Percentiles rank a stretch among this genome's conserved stretches.
Evolutionary conservation across 2,797 vertebrate genomes (phyloP).

Genomic region (Pelobates cultripes): DNA sequence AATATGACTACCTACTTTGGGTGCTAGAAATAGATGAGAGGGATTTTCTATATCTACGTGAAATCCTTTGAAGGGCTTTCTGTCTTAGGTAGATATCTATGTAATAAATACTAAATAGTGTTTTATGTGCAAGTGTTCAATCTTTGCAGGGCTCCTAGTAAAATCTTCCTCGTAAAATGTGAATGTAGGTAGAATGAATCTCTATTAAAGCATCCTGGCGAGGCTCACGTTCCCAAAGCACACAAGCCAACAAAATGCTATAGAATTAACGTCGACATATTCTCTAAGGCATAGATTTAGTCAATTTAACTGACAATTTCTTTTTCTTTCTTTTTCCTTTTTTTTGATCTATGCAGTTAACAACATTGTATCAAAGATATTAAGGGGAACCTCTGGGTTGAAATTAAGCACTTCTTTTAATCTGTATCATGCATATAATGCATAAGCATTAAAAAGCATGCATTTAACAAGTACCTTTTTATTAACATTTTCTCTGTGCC

Average conservation of each 20-base stretch:
- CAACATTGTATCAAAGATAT: neutral
- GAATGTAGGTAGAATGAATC: slow-evolving; percentile 11
- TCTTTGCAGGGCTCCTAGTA: neutral
- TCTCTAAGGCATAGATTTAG: neutral
- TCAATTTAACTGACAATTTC: neutral
- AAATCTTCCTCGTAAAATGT: neutral
- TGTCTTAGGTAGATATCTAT: slow-evolving; percentile 12
- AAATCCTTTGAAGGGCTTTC: slow-evolving; percentile 25
- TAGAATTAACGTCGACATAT: neutral
- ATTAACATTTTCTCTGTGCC: too few species aligned
- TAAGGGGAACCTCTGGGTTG: neutral
- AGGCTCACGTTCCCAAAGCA: neutral
- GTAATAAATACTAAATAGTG: slow-evolving; percentile 11
- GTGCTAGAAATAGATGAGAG: neutral
- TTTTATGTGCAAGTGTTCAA: slow-evolving; percentile 1
- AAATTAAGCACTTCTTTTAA: too few species aligned
- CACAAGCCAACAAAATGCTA: neutral
- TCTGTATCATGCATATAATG: too few species aligned
- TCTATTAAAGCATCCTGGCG: neutral
- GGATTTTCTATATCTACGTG: slow-evolving; percentile 17
- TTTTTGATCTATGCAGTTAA: slow-evolving; percentile 7
- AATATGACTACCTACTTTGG: slow-evolving; percentile 2
- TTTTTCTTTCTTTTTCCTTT: neutral
- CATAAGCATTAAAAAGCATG: too few species aligned
- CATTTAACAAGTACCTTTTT: too few species aligned